Percentiles rank a stretch among this genome's conserved stretches.
Conservation (phyloP, 2,888 invertebrate species). For the Xylota sylvarum region DNA sequence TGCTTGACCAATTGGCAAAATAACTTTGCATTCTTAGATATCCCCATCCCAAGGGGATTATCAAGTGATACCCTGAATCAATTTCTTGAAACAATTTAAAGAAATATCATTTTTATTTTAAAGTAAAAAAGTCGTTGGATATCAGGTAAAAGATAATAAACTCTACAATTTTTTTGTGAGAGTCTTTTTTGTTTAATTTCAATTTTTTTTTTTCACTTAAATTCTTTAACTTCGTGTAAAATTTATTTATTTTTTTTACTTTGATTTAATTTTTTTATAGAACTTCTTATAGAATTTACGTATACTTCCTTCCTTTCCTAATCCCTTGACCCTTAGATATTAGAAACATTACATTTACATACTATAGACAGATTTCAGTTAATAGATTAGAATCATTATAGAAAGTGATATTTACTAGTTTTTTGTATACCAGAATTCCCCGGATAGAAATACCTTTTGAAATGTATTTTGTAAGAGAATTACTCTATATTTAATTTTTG, state of each 20-base stretch:
- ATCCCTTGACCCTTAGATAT: conserved; percentile 60
- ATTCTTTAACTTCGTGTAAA: conserved; percentile 38
- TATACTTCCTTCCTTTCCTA: conserved; percentile 62
- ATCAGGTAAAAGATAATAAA: conserved; percentile 68
- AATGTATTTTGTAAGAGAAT: conserved; percentile 69
- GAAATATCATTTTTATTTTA: conserved; percentile 40
- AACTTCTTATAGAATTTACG: conserved; percentile 61
- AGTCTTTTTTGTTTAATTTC: conserved; percentile 24
- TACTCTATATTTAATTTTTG: conserved; percentile 52
- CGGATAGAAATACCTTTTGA: conserved; percentile 50
- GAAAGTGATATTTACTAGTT: conserved; percentile 43
- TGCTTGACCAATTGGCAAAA: conserved; percentile 65
- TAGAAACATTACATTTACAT: conserved; percentile 76
- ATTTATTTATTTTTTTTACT: conserved; percentile 38
- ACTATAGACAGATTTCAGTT: conserved; percentile 73
- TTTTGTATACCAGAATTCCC: conserved; percentile 41
- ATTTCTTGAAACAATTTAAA: conserved; percentile 35
- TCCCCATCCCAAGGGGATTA: conserved; percentile 45
- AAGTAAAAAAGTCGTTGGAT: conserved; percentile 72
- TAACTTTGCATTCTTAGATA: conserved; percentile 62
- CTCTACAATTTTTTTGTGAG: conserved; percentile 42
- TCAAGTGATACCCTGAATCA: conserved; percentile 38
- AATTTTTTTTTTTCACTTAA: conserved; percentile 27
- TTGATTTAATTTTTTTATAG: conserved; percentile 44
- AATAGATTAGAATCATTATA: conserved; percentile 66